These are phyloP conservation scores for Vollenhovia emeryi DNA, from an alignment of 1,140 invertebrate genomes.

Conservation along the genomic window DNA sequence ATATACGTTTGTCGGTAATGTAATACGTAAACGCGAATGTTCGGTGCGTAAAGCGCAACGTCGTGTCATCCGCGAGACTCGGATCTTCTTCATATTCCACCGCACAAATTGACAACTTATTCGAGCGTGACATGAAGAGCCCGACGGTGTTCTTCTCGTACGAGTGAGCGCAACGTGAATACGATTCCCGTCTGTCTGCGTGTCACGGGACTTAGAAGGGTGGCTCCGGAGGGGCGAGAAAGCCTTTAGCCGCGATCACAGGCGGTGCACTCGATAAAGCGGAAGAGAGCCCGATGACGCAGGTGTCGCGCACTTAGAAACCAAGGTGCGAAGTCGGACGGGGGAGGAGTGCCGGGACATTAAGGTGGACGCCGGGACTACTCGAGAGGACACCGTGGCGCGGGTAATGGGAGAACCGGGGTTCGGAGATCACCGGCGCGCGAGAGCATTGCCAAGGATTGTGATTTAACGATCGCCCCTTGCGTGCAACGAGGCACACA, in stretches of 20 bases:
- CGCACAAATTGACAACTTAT: not conserved
- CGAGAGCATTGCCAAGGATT: conserved; percentile 28
- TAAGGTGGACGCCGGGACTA: not conserved
- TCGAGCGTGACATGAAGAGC: not conserved
- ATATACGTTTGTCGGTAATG: not conserved
- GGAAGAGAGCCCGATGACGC: conserved; percentile 45
- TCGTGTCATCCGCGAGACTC: not conserved
- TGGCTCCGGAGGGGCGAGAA: not conserved
- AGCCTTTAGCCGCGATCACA: conserved; percentile 39
- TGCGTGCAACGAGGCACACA: not conserved
- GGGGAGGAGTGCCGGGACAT: not conserved
- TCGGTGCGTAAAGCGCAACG: not conserved
- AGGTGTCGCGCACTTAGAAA: conserved; percentile 32
- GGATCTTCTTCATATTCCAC: not conserved
- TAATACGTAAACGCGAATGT: not conserved
- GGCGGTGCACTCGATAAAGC: conserved; percentile 37
- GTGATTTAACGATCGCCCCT: conserved; percentile 42
- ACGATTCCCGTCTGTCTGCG: not conserved
- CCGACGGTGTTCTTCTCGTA: not conserved
- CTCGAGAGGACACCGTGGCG: conserved; percentile 10
- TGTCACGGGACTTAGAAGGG: not conserved
- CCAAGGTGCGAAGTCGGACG: not conserved
- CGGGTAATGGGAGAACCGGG: not conserved
- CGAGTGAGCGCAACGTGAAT: not conserved
- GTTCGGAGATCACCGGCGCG: conserved; percentile 43